These are phyloP conservation scores for Cheilosia impressa DNA, from an alignment of 2,888 invertebrate genomes.

Conservation along the genomic window DNA sequence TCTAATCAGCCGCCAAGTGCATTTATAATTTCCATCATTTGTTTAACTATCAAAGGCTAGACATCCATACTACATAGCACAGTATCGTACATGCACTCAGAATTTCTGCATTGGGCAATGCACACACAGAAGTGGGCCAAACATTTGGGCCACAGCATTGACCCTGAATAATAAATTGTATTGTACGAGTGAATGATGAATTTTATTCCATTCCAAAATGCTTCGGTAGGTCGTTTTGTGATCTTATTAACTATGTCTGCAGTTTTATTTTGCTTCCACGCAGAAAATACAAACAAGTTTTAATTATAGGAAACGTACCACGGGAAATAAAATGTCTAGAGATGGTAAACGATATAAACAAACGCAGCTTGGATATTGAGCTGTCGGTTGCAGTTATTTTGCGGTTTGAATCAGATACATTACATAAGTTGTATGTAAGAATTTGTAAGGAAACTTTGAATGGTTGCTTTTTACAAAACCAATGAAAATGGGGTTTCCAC, in stretches of 20 bases:
- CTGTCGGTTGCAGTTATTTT: too few species aligned
- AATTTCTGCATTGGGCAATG: background rate
- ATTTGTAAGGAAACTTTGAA: too few species aligned
- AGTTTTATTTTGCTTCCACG: background rate
- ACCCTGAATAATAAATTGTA: conserved; percentile 48
- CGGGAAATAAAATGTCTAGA: background rate
- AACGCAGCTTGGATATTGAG: too few species aligned
- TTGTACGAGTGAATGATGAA: conserved; percentile 13
- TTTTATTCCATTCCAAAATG: background rate
- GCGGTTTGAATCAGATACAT: too few species aligned
- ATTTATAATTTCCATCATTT: background rate
- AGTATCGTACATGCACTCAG: too few species aligned
- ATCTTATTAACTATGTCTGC: conserved; percentile 4
- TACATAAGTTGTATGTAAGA: too few species aligned
- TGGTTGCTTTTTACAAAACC: too few species aligned
- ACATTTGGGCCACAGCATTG: conserved; percentile 35
- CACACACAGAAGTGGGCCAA: background rate
- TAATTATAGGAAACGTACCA: conserved; percentile 9
- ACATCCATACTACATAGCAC: too few species aligned
- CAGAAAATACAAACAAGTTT: conserved; percentile 4
- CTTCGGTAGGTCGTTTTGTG: background rate
- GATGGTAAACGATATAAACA: too few species aligned
- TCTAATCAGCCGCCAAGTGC: background rate
- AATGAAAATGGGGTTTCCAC: too few species aligned
- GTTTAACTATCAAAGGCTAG: background rate